Conservation (phyloP, 2,888 invertebrate species). For the Phrixothrix hirtus region DNA sequence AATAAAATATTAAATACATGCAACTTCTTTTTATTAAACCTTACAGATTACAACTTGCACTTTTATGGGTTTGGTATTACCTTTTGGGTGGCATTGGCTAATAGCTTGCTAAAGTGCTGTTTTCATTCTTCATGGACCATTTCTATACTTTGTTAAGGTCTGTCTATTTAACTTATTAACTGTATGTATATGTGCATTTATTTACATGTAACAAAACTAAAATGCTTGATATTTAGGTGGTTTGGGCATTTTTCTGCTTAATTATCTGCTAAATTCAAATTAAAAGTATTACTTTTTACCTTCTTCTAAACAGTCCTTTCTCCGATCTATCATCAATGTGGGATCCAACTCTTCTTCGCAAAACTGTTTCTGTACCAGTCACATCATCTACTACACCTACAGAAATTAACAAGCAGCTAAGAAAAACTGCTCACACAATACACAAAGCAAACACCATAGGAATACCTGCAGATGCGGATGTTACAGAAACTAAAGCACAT, state of each 20-base stretch:
- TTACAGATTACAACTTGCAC: not conserved
- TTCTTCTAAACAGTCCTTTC: constrained; percentile 42
- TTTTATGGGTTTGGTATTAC: constrained; percentile 5
- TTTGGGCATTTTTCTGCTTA: not conserved
- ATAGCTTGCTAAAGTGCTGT: not conserved
- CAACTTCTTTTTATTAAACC: constrained; percentile 30
- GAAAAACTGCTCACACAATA: constrained; percentile 45
- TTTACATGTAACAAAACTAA: not conserved
- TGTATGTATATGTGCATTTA: not conserved
- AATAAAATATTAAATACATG: constrained; percentile 49
- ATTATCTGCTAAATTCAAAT: not conserved
- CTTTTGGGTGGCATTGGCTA: not conserved
- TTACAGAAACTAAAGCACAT: constrained; percentile 57
- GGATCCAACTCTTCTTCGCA: constrained; percentile 56
- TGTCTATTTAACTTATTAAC: no score
- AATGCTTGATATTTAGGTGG: not conserved
- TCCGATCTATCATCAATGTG: constrained; percentile 47
- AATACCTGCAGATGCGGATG: constrained; percentile 59
- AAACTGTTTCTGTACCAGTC: constrained; percentile 55
- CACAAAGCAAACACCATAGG: constrained; percentile 64
- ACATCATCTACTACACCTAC: constrained; percentile 36
- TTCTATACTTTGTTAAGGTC: no score
- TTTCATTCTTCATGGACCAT: not conserved
- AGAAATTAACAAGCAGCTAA: constrained; percentile 36
- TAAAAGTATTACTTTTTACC: constrained; percentile 1